Percentiles rank a stretch among this genome's conserved stretches.
Evolutionary conservation across 1,140 invertebrate genomes (phyloP).

Genomic region (Tenebrio molitor): DNA sequence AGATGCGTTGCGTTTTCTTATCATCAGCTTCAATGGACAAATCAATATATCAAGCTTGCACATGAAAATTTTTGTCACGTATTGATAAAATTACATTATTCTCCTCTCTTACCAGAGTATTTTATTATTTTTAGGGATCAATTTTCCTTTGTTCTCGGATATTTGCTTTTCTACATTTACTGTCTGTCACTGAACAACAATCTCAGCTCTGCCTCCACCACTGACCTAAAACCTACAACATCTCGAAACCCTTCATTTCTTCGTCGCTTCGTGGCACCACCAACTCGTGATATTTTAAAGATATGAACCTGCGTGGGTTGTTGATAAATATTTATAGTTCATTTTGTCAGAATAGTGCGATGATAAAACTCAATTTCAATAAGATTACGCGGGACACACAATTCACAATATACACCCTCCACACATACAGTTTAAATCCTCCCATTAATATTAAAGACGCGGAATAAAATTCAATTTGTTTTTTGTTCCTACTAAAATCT

Average conservation of each 20-base stretch:
- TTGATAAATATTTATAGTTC: conserved; percentile 37
- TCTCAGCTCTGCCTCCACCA: conserved; percentile 19
- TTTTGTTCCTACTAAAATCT: not conserved
- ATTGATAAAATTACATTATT: conserved; percentile 47
- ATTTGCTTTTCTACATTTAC: conserved; percentile 39
- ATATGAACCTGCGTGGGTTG: not conserved
- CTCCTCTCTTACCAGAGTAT: conserved; percentile 39
- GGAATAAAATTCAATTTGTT: not conserved
- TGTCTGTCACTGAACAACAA: conserved; percentile 36
- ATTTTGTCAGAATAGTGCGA: conserved; percentile 19
- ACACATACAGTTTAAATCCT: not conserved
- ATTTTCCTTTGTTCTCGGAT: conserved; percentile 39
- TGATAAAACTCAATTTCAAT: conserved; percentile 24
- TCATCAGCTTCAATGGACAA: conserved; percentile 48
- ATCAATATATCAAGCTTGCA: conserved; percentile 47
- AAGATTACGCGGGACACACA: conserved; percentile 1
- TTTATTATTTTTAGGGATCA: conserved; percentile 40
- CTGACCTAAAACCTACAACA: conserved; percentile 22
- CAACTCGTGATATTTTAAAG: not conserved
- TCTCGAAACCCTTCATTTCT: conserved; percentile 16
- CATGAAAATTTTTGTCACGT: conserved; percentile 50
- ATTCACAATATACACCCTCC: conserved; percentile 29
- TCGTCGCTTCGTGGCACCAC: not conserved
- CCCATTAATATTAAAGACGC: conserved; percentile 29
- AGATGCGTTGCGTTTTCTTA: conserved; percentile 47